A percentile compares a stretch with the other conserved stretches of the same genome.
These are phyloP conservation scores for Enhydra lutris DNA, from an alignment of 2,113 vertebrate genomes.

Conservation along the genomic window DNA sequence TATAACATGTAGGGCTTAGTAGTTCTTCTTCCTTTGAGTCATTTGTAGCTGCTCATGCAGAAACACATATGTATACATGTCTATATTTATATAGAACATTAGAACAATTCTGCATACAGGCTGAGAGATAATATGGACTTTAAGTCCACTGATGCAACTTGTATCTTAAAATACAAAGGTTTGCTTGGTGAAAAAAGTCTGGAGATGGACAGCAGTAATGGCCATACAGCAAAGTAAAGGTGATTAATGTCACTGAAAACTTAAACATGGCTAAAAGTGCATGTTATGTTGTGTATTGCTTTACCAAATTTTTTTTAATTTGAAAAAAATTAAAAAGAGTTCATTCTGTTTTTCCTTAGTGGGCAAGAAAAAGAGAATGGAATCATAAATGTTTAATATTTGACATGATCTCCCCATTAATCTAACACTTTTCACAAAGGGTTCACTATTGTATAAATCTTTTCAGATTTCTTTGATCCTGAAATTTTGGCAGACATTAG, in stretches of 20 bases:
- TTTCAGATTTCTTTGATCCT: slow-evolving; percentile 27
- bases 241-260: not conserved
- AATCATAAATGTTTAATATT: not conserved
- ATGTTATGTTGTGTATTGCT: not conserved
- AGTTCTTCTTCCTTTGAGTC: not conserved
- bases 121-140: not conserved
- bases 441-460: not conserved
- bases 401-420: not conserved
- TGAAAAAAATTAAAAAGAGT: not conserved
- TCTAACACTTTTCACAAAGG: not conserved
- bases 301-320: not conserved
- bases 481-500: not conserved
- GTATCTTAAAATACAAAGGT: not conserved
- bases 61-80: not conserved
- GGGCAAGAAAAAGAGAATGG: not conserved
- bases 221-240: not conserved
- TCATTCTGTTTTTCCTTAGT: slow-evolving; percentile 16
- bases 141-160: not conserved
- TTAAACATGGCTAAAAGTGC: not conserved
- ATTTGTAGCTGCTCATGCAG: not conserved
- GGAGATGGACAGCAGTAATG: not conserved
- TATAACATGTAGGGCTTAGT: not conserved
- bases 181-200: not conserved
- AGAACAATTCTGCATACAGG: not conserved
- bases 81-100: not conserved